Conservation (phyloP, 1,140 invertebrate species). For the Drosophila pachea region DNA sequence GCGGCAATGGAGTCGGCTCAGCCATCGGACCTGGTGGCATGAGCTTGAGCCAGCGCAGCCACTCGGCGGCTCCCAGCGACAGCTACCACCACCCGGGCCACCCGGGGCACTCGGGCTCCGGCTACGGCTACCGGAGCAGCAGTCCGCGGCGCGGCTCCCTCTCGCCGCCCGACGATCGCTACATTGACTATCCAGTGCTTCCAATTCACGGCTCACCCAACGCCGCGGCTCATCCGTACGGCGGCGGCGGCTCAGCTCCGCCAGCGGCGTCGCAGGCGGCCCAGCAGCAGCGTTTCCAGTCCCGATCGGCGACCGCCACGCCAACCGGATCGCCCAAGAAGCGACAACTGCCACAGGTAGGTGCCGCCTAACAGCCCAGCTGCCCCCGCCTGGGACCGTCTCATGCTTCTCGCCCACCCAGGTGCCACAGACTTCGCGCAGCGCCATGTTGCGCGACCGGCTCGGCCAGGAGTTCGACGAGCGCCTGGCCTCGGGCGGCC, state of each 20-base stretch:
- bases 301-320: slow-evolving; percentile 93
- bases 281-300: slow-evolving; percentile 84
- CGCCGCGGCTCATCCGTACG: slow-evolving; percentile 41
- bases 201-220: slow-evolving; percentile 68
- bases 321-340: slow-evolving; percentile 97
- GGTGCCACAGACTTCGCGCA: slow-evolving; percentile 77
- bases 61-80: slow-evolving; percentile 79
- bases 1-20: slow-evolving; percentile 79
- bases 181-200: slow-evolving; percentile 79
- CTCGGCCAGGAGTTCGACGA: slow-evolving; percentile 91
- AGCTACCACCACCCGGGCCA: slow-evolving; percentile 53
- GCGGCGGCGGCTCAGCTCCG: slow-evolving; percentile 15
- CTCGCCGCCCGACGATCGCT: slow-evolving; percentile 78
- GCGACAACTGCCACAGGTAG: slow-evolving; percentile 94
- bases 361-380: too few relatives aligned
- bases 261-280: slow-evolving; percentile 48
- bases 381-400: too few relatives aligned
- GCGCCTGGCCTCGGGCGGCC: slow-evolving; percentile 80
- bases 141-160: slow-evolving; percentile 77
- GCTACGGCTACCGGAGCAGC: slow-evolving; percentile 76
- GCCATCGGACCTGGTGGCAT: slow-evolving; percentile 80
- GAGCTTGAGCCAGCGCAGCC: slow-evolving; percentile 79
- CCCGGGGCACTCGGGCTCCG: slow-evolving; percentile 19
- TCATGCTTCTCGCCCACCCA: slow-evolving; percentile 10
- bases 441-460: slow-evolving; percentile 84